Conservation (phyloP, 2,888 invertebrate genomes). For the Artemia sinica region DNA sequence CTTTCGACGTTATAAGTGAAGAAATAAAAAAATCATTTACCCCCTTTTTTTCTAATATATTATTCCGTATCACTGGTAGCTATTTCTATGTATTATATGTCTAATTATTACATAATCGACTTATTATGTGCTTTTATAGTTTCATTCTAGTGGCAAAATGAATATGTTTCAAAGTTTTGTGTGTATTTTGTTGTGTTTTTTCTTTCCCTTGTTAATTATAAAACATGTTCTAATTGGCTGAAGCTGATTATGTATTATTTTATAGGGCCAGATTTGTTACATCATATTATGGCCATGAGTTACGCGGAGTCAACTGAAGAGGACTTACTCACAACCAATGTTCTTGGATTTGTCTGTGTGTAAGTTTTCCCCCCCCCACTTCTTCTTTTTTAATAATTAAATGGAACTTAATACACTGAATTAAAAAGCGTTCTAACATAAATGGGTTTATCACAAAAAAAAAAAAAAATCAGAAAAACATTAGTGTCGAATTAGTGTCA, state of each 20-base stretch:
- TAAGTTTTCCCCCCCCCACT: constrained; percentile 40
- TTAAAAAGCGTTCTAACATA: too few species aligned
- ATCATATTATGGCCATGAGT: constrained; percentile 74
- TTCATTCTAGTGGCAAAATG: neutral
- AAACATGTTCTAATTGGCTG: neutral
- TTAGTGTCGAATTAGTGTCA: too few species aligned
- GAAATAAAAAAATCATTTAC: constrained; percentile 15
- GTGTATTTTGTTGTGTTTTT: constrained; percentile 15
- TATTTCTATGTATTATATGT: constrained; percentile 12
- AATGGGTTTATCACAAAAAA: too few species aligned
- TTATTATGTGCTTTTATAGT: constrained; percentile 21
- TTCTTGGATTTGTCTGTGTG: constrained; percentile 81
- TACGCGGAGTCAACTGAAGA: constrained; percentile 62
- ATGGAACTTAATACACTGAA: too few species aligned
- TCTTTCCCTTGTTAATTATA: neutral
- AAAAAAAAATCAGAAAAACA: too few species aligned
- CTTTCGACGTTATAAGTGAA: too few species aligned
- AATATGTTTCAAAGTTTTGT: too few species aligned
- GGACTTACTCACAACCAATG: constrained; percentile 67
- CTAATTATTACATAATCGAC: constrained; percentile 23
- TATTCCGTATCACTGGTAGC: neutral
- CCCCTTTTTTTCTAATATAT: constrained; percentile 11
- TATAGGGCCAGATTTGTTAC: constrained; percentile 46
- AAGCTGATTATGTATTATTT: neutral
- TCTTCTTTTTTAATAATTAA: too few species aligned